phyloP scores from a whole-genome alignment of 2,797 vertebrate genomes.

The Artibeus lituratus region DNA sequence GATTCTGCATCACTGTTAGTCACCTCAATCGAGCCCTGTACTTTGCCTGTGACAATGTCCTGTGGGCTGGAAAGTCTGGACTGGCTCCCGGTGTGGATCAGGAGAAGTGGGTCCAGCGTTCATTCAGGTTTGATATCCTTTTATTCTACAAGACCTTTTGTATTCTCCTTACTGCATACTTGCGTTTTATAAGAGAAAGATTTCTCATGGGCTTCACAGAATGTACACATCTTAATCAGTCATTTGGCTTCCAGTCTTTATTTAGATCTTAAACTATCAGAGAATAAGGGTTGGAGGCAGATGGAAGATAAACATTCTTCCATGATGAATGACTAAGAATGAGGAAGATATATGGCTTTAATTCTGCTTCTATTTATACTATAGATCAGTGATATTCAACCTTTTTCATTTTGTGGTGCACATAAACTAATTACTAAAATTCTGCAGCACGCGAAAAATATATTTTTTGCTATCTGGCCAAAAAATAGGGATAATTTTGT shows the following conservation, averaged over 20 bases:
- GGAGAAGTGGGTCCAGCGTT: constrained; percentile 92
- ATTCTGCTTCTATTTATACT: not conserved
- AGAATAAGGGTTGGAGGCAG: not conserved
- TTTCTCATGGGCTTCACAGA: not conserved
- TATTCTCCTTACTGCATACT: not conserved
- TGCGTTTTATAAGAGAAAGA: not conserved
- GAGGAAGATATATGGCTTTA: not conserved
- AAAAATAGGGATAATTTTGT: not conserved
- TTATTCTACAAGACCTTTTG: not conserved
- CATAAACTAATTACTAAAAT: not conserved
- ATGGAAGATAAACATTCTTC: not conserved
- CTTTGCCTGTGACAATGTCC: constrained; percentile 94
- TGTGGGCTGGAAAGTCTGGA: constrained; percentile 91
- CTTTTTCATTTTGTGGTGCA: not conserved
- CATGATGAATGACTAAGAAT: constrained; percentile 22
- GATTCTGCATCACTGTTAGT: constrained; percentile 92
- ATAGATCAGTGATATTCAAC: not conserved
- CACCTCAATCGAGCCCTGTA: constrained; percentile 94
- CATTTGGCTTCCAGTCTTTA: not conserved
- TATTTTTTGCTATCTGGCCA: not conserved
- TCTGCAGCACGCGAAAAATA: not conserved
- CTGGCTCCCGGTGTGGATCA: constrained; percentile 86
- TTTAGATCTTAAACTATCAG: not conserved
- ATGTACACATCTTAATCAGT: not conserved
- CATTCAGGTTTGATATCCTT: constrained; percentile 88